Percentiles rank a stretch among this genome's conserved stretches.
phyloP scores from a whole-genome alignment of 1,140 invertebrate species.

The Hyphantria cunea region DNA sequence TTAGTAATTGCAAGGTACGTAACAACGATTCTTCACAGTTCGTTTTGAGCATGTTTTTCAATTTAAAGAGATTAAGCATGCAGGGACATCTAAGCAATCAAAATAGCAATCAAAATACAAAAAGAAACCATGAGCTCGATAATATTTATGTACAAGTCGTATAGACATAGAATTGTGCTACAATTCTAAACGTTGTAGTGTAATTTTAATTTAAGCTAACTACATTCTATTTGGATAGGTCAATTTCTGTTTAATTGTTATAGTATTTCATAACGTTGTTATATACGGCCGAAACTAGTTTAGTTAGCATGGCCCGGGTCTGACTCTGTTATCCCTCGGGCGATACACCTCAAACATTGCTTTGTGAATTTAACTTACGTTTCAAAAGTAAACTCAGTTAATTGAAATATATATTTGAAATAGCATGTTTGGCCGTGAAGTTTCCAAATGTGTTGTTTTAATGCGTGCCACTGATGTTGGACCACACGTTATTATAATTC shows the following conservation, averaged over 20 bases:
- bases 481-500: constrained; percentile 1
- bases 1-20: too few relatives aligned
- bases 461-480: constrained; percentile 18
- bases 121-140: too few relatives aligned
- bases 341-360: constrained; percentile 41
- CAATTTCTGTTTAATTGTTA: constrained; percentile 16
- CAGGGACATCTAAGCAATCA: too few relatives aligned
- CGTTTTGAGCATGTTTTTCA: too few relatives aligned
- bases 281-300: constrained; percentile 42
- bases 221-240: constrained; percentile 32
- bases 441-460: constrained; percentile 24
- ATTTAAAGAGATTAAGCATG: too few relatives aligned
- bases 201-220: too few relatives aligned
- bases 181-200: too few relatives aligned
- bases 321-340: constrained; percentile 36
- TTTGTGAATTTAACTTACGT: constrained; percentile 66
- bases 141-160: too few relatives aligned
- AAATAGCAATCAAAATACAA: too few relatives aligned
- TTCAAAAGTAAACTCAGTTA: constrained; percentile 63
- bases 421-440: constrained; percentile 45
- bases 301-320: constrained; percentile 38
- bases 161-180: too few relatives aligned
- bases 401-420: constrained; percentile 71
- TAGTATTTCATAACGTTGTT: constrained; percentile 35
- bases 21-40: too few relatives aligned